Conservation (phyloP, 2,113 vertebrate species). For the Lichenostomus cassidix region DNA sequence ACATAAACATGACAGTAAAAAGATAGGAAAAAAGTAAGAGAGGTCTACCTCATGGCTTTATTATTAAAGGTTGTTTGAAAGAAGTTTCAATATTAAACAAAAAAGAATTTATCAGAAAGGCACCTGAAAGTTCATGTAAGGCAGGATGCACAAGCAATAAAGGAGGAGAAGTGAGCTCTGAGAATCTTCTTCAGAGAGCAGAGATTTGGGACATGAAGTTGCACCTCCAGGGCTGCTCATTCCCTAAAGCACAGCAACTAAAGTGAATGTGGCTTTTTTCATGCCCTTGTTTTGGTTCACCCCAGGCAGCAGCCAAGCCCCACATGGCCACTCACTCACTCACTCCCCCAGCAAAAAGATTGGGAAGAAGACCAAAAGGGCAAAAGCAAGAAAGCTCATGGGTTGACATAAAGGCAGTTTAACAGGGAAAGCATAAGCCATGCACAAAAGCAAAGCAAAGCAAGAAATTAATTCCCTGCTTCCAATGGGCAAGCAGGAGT, state of each 20-base stretch:
- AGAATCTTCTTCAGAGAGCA: background rate
- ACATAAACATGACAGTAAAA: conserved; percentile 29
- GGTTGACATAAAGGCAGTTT: background rate
- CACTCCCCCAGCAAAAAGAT: fast-evolving
- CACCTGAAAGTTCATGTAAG: background rate
- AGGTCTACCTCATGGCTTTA: background rate
- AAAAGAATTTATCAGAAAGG: background rate
- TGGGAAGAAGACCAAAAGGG: background rate
- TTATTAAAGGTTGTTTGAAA: background rate
- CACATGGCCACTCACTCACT: background rate
- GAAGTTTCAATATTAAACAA: background rate
- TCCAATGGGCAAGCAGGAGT: background rate
- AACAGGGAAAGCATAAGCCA: background rate
- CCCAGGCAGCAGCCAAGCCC: background rate
- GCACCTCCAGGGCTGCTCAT: background rate
- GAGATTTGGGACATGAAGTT: background rate
- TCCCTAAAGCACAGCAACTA: background rate
- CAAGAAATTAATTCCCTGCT: background rate
- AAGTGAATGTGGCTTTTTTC: background rate
- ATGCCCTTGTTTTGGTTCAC: background rate
- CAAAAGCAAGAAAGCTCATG: fast-evolving
- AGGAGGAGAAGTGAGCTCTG: background rate
- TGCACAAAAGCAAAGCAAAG: background rate
- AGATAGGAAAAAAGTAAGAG: background rate
- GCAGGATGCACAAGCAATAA: background rate